Evolutionary conservation across 1,140 invertebrate genomes (phyloP), one percentile per base, ranked within the genome.

Genomic region (Gerris buenoi): DNA sequence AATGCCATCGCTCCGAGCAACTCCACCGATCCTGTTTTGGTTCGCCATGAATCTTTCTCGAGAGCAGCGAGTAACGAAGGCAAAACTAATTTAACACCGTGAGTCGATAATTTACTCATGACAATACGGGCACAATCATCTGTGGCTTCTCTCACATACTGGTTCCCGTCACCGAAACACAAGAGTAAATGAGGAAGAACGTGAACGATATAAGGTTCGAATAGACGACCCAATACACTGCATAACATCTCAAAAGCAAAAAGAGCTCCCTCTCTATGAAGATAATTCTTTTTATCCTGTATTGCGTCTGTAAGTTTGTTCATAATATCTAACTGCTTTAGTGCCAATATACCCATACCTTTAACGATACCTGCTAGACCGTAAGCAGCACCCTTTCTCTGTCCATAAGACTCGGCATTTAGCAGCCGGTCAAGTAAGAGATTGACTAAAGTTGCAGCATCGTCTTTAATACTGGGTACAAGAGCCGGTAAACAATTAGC

Each of bases 231-330:
- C 70, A 98, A 81, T 83, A 95, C 94, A 69, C 87, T 88, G 77
- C 93, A 98, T 18, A 99, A 80, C 86, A 97, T 95, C 80, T 98
- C 96, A 81, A 98, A 94, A 1, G 94, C 95, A 81, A 99, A 95
- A 25, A 99, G 77, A 1, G 95, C 94, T 66, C 95, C 95, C 85
- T 98, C 95, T 72, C 95, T 79, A 69, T 91, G 88, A 72, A 89
- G 86, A 70, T 91, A 92, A 75, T 96, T 96, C 75, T 97, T 97
- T 75, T 98, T 98, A 76, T 98, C 91, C 76, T 97, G 93, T 73
- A 99, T 94, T 67, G 93, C 94, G 64, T 88, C 88, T 0, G 93
- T 97, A 27, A 99, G 79, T 66, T 89, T 93, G 0, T 87, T 89
- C 91, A 98, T 97, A 25, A 98, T 95, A 73, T 97, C 91, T 46